Evolutionary conservation across 2,113 vertebrate genomes (phyloP).

Genomic region (Cacatua alba): DNA sequence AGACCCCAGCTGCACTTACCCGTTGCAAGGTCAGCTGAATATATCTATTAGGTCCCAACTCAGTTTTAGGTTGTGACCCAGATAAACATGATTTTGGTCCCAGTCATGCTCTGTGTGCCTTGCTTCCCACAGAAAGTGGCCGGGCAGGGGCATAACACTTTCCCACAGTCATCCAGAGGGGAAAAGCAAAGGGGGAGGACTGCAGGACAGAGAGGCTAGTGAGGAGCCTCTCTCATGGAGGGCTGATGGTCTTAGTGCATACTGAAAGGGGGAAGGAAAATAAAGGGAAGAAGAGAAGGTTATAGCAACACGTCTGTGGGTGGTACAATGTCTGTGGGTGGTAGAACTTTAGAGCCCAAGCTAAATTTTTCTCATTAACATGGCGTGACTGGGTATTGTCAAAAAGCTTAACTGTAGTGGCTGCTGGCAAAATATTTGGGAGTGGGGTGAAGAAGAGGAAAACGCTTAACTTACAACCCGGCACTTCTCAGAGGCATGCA

Average conservation of each 20-base stretch:
- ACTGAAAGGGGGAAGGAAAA: not conserved
- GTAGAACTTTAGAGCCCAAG: not conserved
- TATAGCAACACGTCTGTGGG: not conserved
- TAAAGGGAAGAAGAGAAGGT: not conserved
- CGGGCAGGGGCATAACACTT: not conserved
- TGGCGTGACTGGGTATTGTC: slow-evolving; percentile 4
- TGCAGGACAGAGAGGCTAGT: not conserved
- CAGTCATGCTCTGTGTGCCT: not conserved
- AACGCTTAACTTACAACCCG: not conserved
- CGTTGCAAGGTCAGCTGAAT: not conserved
- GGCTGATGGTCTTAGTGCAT: fast-evolving
- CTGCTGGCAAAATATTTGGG: slow-evolving; percentile 21
- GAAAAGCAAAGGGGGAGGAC: not conserved
- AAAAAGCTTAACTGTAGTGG: not conserved
- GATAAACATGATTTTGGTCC: not conserved
- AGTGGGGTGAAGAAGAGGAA: not conserved
- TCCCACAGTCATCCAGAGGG: not conserved
- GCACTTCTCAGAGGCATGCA: not conserved
- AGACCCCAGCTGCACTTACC: not conserved
- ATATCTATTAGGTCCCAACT: not conserved
- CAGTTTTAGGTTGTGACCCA: not conserved
- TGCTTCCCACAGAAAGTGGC: not conserved
- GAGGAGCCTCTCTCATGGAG: fast-evolving
- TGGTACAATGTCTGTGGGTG: slow-evolving; percentile 26
- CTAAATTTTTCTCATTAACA: slow-evolving; percentile 12